Evolutionary conservation across 2,113 vertebrate genomes (phyloP).

Genomic region (Dromaius novaehollandiae): DNA sequence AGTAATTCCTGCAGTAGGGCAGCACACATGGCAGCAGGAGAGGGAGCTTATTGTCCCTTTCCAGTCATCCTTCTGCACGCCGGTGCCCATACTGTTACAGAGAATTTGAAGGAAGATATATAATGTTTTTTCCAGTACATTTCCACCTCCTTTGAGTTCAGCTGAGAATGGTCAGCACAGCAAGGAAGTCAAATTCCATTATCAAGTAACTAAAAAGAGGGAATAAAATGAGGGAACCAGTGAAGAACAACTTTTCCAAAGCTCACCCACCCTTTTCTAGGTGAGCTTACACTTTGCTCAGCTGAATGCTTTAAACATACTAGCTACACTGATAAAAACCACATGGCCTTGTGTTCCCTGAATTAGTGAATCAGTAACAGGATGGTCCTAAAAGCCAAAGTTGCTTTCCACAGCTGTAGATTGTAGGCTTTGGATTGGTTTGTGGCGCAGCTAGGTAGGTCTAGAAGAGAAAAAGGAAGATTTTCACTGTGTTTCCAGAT

Average conservation of each 20-base stretch:
- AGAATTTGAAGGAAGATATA: rapidly evolving
- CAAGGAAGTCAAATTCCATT: neutral
- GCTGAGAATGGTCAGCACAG: rapidly evolving
- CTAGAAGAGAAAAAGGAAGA: neutral
- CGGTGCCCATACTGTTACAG: neutral
- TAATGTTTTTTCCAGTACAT: neutral
- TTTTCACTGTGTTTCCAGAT: neutral
- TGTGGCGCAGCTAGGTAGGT: neutral
- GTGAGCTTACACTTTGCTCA: neutral
- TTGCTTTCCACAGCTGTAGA: neutral
- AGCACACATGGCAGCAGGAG: rapidly evolving
- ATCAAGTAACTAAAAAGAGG: neutral
- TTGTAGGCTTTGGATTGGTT: neutral
- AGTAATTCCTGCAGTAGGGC: rapidly evolving
- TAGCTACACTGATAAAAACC: neutral
- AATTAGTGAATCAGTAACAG: neutral
- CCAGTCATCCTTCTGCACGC: neutral
- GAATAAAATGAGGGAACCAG: neutral
- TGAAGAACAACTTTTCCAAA: neutral
- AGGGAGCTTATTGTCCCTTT: neutral
- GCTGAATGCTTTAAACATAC: neutral
- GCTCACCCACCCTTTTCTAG: neutral
- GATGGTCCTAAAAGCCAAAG: neutral
- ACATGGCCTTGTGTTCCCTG: neutral
- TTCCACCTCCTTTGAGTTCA: neutral